A percentile compares a stretch with the other conserved stretches of the same genome.
phyloP scores from a whole-genome alignment of 2,888 invertebrate genomes.

The Pharmacophagus antenor region DNA sequence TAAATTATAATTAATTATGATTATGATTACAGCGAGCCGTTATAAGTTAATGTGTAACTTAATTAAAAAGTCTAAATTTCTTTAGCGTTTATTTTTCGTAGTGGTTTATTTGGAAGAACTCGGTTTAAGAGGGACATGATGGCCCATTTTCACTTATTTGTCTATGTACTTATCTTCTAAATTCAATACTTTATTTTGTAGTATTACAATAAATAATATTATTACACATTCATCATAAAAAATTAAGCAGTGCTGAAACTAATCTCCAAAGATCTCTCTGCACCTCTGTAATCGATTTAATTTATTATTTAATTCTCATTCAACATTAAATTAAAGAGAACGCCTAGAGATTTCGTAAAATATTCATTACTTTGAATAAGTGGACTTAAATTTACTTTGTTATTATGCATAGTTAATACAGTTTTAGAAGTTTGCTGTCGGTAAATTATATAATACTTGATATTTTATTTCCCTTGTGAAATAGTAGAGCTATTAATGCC shows the following conservation, averaged over 20 bases:
- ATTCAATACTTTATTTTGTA: no score
- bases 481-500: no score
- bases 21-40: neutral
- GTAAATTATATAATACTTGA: no score
- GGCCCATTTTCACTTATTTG: no score
- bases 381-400: conserved; percentile 2
- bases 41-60: neutral
- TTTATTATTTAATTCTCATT: conserved; percentile 2
- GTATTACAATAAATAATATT: no score
- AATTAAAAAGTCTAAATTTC: neutral
- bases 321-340: neutral
- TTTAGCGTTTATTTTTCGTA: neutral
- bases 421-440: neutral
- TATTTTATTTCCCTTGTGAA: no score
- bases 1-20: no score
- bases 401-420: conserved; percentile 1
- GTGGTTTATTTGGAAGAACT: neutral
- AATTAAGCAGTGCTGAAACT: neutral
- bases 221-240: no score
- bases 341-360: conserved; percentile 4
- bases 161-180: no score
- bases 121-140: neutral
- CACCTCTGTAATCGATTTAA: conserved; percentile 1
- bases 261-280: neutral
- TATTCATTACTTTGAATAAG: conserved; percentile 10